Conservation (phyloP, 2,113 vertebrate genomes). For the Notothenia coriiceps region DNA sequence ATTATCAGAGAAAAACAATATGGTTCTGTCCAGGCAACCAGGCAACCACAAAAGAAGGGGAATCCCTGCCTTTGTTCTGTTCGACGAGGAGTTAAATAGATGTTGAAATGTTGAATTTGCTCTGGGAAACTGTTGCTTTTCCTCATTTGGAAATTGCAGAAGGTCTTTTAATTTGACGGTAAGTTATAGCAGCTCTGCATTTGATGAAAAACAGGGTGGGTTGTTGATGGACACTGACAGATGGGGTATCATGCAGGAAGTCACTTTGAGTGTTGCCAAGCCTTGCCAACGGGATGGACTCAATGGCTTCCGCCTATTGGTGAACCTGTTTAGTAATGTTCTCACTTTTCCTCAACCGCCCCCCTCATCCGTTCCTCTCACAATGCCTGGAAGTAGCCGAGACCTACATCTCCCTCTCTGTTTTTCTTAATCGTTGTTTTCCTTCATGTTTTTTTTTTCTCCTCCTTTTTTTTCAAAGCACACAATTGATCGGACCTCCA, state of each 20-base stretch:
- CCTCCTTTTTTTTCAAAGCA: constrained; percentile 56
- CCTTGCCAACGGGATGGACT: constrained; percentile 76
- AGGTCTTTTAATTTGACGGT: background rate
- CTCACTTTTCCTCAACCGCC: constrained; percentile 84
- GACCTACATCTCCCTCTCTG: constrained; percentile 81
- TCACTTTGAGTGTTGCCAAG: constrained; percentile 49
- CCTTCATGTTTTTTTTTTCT: constrained; percentile 60
- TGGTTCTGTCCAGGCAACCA: constrained; percentile 57
- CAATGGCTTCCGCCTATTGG: constrained; percentile 83
- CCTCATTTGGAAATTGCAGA: background rate
- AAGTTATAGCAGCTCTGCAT: constrained; percentile 1
- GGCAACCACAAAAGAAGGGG: constrained; percentile 53
- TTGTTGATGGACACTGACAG: constrained; percentile 45
- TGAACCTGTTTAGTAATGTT: constrained; percentile 84
- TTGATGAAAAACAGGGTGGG: constrained; percentile 29
- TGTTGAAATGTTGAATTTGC: background rate
- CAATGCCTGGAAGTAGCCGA: constrained; percentile 87
- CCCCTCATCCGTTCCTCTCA: constrained; percentile 81
- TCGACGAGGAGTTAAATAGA: background rate
- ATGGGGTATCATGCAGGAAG: constrained; percentile 63
- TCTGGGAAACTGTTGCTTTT: background rate
- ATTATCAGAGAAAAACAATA: constrained; percentile 53
- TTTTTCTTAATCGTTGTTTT: constrained; percentile 81
- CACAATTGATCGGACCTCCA: constrained; percentile 70
- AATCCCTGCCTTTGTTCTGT: constrained; percentile 40